Evolutionary conservation across 2,888 invertebrate species (phyloP).

Genomic region (Linhomoeus sp.): DNA sequence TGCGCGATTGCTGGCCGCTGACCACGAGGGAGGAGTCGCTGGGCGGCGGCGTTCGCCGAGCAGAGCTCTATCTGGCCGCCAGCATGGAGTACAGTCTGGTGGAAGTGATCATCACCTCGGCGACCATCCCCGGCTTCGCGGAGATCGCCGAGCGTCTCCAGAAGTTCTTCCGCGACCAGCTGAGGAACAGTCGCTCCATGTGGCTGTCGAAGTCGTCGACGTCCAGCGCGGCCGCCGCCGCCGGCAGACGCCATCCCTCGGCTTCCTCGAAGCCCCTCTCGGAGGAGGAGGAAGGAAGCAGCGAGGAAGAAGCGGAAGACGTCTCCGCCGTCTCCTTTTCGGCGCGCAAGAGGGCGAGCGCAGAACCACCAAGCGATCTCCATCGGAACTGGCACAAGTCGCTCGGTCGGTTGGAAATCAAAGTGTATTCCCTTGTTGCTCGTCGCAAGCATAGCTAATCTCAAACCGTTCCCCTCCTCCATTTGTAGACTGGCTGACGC

Average conservation of each 20-base stretch:
- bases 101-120: slow-evolving; percentile 86
- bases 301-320: neutral
- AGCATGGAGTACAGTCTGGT: slow-evolving; percentile 65
- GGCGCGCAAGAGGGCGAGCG: no score
- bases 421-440: no score
- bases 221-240: no score
- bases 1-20: no score
- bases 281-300: slow-evolving; percentile 12
- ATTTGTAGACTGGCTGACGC: neutral
- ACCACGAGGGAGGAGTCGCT: neutral
- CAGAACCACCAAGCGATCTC: no score
- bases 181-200: slow-evolving; percentile 78
- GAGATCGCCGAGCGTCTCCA: slow-evolving; percentile 92
- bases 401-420: no score
- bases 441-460: no score
- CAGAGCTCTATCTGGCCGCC: slow-evolving; percentile 4
- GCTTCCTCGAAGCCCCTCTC: slow-evolving; percentile 3
- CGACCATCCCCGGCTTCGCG: slow-evolving; percentile 81
- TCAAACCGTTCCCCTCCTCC: no score
- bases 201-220: slow-evolving; percentile 19
- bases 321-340: neutral
- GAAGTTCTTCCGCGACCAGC: slow-evolving; percentile 93
- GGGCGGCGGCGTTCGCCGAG: slow-evolving; percentile 8
- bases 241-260: neutral
- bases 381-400: no score